Evolutionary conservation across 1,140 invertebrate genomes (phyloP).

Genomic region (Oppia nitens): DNA sequence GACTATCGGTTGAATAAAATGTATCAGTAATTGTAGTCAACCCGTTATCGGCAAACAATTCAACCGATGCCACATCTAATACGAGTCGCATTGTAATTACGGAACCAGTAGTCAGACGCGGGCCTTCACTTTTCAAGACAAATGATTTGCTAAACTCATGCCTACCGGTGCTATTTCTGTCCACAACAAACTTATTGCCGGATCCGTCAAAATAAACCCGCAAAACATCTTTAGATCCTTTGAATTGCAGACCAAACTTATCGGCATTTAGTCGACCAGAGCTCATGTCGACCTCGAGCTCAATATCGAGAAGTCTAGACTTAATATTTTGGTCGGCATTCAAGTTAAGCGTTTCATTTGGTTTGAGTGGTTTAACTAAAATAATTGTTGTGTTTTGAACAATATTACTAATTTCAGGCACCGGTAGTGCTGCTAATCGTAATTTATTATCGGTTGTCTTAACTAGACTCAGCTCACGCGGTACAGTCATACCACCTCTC

Average conservation of each 20-base stretch:
- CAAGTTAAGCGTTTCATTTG: too few species aligned
- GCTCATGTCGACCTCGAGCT: neutral
- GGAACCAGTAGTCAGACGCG: neutral
- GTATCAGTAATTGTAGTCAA: neutral
- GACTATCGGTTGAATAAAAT: neutral
- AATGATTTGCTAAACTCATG: neutral
- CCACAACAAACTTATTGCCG: neutral
- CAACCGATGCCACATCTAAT: neutral
- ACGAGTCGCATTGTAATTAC: neutral
- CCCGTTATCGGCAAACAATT: constrained; percentile 11
- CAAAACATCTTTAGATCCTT: neutral
- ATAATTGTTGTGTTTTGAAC: too few species aligned
- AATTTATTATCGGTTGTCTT: neutral
- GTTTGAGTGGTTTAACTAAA: too few species aligned
- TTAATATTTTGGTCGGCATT: too few species aligned
- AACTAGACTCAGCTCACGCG: neutral
- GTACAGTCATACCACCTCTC: constrained; percentile 11
- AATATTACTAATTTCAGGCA: neutral
- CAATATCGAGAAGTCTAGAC: neutral
- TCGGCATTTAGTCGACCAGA: neutral
- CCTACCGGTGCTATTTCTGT: neutral
- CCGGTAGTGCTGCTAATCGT: neutral
- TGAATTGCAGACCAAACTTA: neutral
- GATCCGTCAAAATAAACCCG: neutral
- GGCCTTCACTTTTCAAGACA: neutral